A percentile compares a stretch with the other conserved stretches of the same genome.
These are phyloP conservation scores for Chaunax sp. DNA, from an alignment of 2,797 vertebrate species.

Conservation along the genomic window DNA sequence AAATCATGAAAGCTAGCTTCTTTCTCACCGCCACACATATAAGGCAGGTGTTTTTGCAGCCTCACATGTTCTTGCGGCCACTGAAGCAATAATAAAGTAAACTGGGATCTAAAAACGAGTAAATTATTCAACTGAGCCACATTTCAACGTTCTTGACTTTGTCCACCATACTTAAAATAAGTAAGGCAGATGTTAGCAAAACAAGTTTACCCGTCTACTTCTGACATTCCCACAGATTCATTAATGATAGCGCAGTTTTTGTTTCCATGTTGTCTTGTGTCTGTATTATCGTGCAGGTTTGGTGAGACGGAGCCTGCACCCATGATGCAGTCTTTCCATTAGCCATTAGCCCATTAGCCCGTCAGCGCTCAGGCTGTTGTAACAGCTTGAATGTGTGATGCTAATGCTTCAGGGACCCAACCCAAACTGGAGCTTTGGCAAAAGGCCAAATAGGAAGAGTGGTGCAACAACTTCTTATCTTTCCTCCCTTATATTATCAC, in stretches of 20 bases:
- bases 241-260: slow-evolving; percentile 63
- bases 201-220: slow-evolving; percentile 54
- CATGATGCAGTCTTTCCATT: slow-evolving; percentile 80
- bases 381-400: slow-evolving; percentile 86
- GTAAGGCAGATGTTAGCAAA: slow-evolving; percentile 67
- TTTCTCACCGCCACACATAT: not conserved
- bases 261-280: slow-evolving; percentile 60
- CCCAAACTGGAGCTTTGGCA: slow-evolving; percentile 82
- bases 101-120: slow-evolving; percentile 38
- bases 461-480: slow-evolving; percentile 68
- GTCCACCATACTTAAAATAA: slow-evolving; percentile 55
- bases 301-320: slow-evolving; percentile 64
- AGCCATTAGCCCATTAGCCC: slow-evolving; percentile 85
- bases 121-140: slow-evolving; percentile 52
- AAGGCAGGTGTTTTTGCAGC: slow-evolving; percentile 5
- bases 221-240: slow-evolving; percentile 62
- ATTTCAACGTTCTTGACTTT: slow-evolving; percentile 41
- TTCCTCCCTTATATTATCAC: slow-evolving; percentile 54
- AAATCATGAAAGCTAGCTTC: not conserved
- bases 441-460: slow-evolving; percentile 71
- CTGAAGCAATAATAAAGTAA: slow-evolving; percentile 38
- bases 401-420: slow-evolving; percentile 84
- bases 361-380: slow-evolving; percentile 86
- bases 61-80: slow-evolving; percentile 20
- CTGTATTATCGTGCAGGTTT: slow-evolving; percentile 70